These are phyloP conservation scores for Cyclura pinguis DNA, from an alignment of 2,797 vertebrate species.

Conservation along the genomic window DNA sequence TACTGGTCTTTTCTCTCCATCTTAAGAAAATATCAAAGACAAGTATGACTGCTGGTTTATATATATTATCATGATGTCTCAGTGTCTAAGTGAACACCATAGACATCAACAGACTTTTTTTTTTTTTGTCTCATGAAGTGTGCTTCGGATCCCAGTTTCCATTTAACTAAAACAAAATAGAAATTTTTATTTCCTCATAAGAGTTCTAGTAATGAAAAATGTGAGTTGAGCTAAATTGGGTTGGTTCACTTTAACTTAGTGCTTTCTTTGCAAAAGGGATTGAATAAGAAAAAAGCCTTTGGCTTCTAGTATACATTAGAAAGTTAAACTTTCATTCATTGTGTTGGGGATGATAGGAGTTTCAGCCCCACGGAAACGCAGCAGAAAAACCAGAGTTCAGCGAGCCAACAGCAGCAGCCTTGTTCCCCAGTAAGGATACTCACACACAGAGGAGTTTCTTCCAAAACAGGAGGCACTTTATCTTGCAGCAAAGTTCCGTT, in stretches of 20 bases:
- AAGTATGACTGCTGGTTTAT: slow-evolving; percentile 31
- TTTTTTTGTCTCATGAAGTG: neutral
- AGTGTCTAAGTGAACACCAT: neutral
- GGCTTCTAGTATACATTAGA: neutral
- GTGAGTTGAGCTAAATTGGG: slow-evolving; percentile 18
- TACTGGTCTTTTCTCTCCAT: neutral
- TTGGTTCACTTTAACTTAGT: neutral
- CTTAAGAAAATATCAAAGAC: neutral
- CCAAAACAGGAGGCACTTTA: no score
- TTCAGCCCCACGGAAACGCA: no score
- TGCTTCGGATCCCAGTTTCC: neutral
- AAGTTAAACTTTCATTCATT: neutral
- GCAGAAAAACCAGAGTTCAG: no score
- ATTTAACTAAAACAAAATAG: slow-evolving; percentile 35
- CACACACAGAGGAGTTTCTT: no score
- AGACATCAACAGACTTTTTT: neutral
- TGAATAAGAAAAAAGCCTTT: neutral
- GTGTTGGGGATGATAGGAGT: no score
- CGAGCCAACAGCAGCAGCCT: no score
- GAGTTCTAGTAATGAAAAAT: neutral
- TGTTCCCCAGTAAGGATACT: no score
- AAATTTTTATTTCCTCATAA: slow-evolving; percentile 44
- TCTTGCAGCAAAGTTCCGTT: no score
- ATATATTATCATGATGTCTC: neutral
- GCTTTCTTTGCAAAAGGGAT: slow-evolving; percentile 29